Base-by-base conservation (phyloP, 2,888 invertebrate genomes). In the Actias luna region DNA sequence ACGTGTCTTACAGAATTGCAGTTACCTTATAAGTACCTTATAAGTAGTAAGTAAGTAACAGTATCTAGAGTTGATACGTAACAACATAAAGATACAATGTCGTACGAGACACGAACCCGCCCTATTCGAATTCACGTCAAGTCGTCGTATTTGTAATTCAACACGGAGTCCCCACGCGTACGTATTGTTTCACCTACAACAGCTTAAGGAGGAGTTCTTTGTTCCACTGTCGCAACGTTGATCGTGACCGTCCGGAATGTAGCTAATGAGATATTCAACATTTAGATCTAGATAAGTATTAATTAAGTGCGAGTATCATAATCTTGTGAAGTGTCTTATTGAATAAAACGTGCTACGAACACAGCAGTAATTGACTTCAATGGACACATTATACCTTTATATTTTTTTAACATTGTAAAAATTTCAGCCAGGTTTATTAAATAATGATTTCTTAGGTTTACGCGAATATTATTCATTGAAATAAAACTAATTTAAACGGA, bases 111-210 rank as follows among this genome's bases (percentile, higher is more conserved):
- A 63, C 63, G 59, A 29, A 50, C 58, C 64, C 74, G 77, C 78
- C 84, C 85, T 77, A 88, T 92, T 89, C 83, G 86, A 87, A 90
- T 92, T 91, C 91, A 86, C 82, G 85, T 87, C 89, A 84, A 87
- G 88, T 85, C 79, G 64, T 65, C 85, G 85, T 88, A 88, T 88
- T 90, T 92, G 89, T 91, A 89, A 92, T 92, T 92, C 92, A 89
- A 90, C 84, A 79, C 87, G 80, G 75, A 76, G 82, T 82, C 85
- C 78, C 85, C 74, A 69, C 76, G 78, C 77, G 82, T 83, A 79
- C 79, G 83, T 89, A 90, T 90, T 92, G 92, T 92, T 90, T 92
- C 85, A 89, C 84, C 84, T 83, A 82, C 78, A 64, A 67, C 72
- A 74, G 72, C 73, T 77, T 80, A 75, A 76, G 76, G 72, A 69